A percentile compares a stretch with the other conserved stretches of the same genome.
Conservation (phyloP, 1,140 invertebrate species). For the Eciton burchellii region DNA sequence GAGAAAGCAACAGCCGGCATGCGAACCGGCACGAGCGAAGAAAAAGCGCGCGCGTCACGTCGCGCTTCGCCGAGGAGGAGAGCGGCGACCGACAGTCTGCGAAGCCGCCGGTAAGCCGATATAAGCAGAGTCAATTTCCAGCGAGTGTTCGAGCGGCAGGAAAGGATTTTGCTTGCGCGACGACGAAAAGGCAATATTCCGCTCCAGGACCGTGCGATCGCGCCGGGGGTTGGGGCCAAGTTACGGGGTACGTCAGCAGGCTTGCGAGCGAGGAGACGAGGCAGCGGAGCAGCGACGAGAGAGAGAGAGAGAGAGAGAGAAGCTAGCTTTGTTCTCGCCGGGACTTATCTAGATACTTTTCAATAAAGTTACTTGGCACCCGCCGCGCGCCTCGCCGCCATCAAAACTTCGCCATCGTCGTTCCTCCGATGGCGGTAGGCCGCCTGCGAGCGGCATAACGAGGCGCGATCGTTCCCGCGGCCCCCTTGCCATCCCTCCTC, state of each 20-base stretch:
- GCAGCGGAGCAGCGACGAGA: not conserved
- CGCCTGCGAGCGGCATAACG: constrained; percentile 34
- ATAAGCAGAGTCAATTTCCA: constrained; percentile 76
- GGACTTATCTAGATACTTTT: constrained; percentile 75
- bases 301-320: constrained; percentile 10
- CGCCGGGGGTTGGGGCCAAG: not conserved
- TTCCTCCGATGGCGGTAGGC: constrained; percentile 30
- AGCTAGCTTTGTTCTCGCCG: constrained; percentile 65
- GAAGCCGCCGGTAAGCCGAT: constrained; percentile 73
- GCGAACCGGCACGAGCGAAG: constrained; percentile 28
- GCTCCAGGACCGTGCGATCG: constrained; percentile 54
- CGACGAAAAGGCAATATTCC: constrained; percentile 75
- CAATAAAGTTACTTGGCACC: constrained; percentile 74
- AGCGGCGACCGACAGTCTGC: constrained; percentile 66
- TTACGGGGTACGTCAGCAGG: constrained; percentile 11
- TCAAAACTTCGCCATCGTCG: constrained; percentile 67
- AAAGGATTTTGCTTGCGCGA: constrained; percentile 75
- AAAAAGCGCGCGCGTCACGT: constrained; percentile 41
- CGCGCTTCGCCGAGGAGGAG: constrained; percentile 9
- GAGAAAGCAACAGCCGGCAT: constrained; percentile 67
- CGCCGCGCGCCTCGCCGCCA: constrained; percentile 37
- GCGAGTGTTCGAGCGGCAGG: constrained; percentile 72
- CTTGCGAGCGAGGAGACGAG: not conserved
- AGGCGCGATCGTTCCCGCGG: constrained; percentile 33
- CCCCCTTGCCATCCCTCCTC: not conserved